Base-by-base conservation (phyloP, 2,888 invertebrate genomes). In the Tinea pellionella region DNA sequence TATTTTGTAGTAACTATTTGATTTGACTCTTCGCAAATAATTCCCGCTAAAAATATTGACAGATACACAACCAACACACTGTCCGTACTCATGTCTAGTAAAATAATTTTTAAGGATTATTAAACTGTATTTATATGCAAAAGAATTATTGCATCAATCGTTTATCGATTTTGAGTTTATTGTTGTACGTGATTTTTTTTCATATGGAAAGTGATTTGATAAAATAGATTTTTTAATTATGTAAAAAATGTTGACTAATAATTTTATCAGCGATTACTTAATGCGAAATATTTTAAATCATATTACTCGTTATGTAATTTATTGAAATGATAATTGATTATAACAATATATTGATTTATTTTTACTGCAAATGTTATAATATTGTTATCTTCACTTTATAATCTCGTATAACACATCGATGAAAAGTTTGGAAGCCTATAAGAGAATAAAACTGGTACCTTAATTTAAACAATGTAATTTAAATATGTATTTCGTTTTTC, bases 1-100 rank as follows among this genome's bases (percentile, higher is more conserved):
- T 85, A 77, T 16, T 74, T 74, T 0, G 85, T 86, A 2, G 67
- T 65, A 0, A 85, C 77, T 42, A 78, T 69, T 8, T 32, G 9
- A 13, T n/a, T 15, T 9, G 24, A 2, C 9, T 53, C 24, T 9
- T 24, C 58, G 59, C 60, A 59, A 62, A 57, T 63, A 63, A 63
- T 61, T 60, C 64, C 59, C 56, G 24, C 37, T 8, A 15, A 24
- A 55, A 55, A 55, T 32, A 57, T 59, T 41, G 55, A 43, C 51
- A 16, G 29, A 24, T 18, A 47, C 9, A 30, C 51, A 24, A 53
- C 9, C 53, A 53, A 24, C 24, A 53, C 53, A 53, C 53, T 24
- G 8, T 24, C 53, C 24, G 53, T 7, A 24, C 24, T 53, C 24
- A 53, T 24, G 16, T 15, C 47, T 24, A 12, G 2, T 24, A 24